Base-by-base conservation (phyloP, 2,113 vertebrate genomes). In the Apeltes quadracus region DNA sequence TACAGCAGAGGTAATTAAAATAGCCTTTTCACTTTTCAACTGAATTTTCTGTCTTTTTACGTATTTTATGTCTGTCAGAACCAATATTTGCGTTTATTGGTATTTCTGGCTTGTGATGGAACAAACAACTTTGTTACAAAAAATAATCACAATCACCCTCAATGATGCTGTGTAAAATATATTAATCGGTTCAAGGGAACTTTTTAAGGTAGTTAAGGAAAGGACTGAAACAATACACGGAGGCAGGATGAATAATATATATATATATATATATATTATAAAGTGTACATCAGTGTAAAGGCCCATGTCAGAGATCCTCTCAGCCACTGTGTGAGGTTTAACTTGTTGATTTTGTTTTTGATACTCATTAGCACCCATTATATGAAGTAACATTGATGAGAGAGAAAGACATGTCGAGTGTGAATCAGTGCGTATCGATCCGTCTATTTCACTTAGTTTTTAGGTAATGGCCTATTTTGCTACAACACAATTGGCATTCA, bases 1-100 rank as follows among this genome's bases (percentile, higher is more conserved):
- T n/a, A n/a, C n/a, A n/a, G n/a, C n/a, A n/a, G n/a, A n/a, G n/a
- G n/a, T n/a, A n/a, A 69, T 75, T 64, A 72, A 39, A 57, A 57
- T 11, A 68, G 46, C 34, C 43, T 18, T 8, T 59, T 66, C 27
- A 57, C 51, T 65, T 48, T 27, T 20, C 53, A 23, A 43, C 36
- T 2, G 27, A n/a, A 46, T 72, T 62, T 46, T 46, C n/a, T n/a
- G 16, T 14, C 25, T 61, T 59, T 58, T 65, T 43, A 69, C 64
- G 65, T 68, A 36, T 78, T 46, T 38, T n/a, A n/a, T n/a, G 29
- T 69, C 38, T 70, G 69, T 65, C 57, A 62, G 20, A 56, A 51
- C 39, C 70, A 36, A 68, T 76, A 64, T 48, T 64, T 79, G 25
- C n/a, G 64, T 53, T 61, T 67, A 69, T 29, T 75, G 41, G 29